phyloP scores from a whole-genome alignment of 1,140 invertebrate species.

The Sinella curviseta region DNA sequence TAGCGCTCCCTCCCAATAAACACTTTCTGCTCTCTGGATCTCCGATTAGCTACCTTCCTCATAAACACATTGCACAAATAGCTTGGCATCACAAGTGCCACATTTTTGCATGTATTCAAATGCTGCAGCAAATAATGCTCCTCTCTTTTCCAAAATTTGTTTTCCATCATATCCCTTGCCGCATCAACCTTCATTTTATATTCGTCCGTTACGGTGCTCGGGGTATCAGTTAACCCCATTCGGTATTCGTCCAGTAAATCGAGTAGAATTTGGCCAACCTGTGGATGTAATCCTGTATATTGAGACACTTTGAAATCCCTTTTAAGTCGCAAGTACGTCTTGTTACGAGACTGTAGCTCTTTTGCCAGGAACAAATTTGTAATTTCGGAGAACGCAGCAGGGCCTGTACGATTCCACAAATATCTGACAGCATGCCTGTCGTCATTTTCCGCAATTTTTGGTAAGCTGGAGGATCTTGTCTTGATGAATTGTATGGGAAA shows the following conservation, averaged over 20 bases:
- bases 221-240: no score
- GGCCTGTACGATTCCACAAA: no score
- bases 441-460: neutral
- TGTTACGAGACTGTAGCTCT: no score
- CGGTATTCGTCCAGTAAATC: no score
- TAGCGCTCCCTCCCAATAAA: neutral
- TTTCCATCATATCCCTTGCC: neutral
- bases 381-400: no score
- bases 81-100: neutral
- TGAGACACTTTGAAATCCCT: no score
- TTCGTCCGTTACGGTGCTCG: neutral
- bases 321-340: no score
- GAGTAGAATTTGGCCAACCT: no score
- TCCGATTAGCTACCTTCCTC: neutral
- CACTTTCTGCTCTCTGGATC: neutral
- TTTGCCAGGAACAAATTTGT: no score
- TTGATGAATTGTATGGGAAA: neutral
- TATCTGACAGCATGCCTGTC: neutral
- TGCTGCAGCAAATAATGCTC: neutral
- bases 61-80: neutral
- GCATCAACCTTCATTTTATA: no score
- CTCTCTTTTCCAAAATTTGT: neutral
- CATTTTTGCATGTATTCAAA: neutral
- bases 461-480: neutral
- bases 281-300: no score